Percentiles rank a stretch among this genome's conserved stretches.
phyloP scores from a whole-genome alignment of 1,140 invertebrate species.

The Samia ricini region DNA sequence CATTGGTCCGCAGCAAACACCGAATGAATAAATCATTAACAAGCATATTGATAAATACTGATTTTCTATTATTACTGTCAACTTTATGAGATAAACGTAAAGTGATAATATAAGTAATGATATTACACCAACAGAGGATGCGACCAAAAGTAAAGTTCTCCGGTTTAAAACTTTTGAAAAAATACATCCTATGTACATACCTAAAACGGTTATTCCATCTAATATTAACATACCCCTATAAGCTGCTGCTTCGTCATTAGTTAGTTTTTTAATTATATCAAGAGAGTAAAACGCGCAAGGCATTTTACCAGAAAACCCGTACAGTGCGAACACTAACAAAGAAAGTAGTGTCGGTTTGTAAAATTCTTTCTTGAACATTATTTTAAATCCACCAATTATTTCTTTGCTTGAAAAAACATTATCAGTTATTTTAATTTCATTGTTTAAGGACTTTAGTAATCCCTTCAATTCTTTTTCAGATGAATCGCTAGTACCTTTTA shows the following conservation, averaged over 20 bases:
- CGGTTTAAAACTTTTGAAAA: conserved; percentile 13
- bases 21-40: conserved; percentile 17
- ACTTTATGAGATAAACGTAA: conserved; percentile 19
- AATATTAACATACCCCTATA: conserved; percentile 19
- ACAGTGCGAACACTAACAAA: conserved; percentile 8
- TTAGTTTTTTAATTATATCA: conserved; percentile 21
- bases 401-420: background rate
- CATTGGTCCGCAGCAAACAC: conserved; percentile 16
- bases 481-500: conserved; percentile 23
- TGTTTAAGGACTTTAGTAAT: background rate
- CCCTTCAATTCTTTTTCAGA: conserved; percentile 26
- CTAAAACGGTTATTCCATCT: conserved; percentile 16
- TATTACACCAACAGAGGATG: conserved; percentile 4
- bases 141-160: background rate
- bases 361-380: conserved; percentile 2
- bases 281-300: conserved; percentile 18
- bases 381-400: background rate
- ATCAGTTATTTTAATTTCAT: background rate
- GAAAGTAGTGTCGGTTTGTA: conserved; percentile 17
- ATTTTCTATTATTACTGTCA: conserved; percentile 12
- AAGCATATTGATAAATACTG: conserved; percentile 16
- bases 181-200: conserved; percentile 19
- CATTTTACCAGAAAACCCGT: conserved; percentile 20
- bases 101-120: conserved; percentile 10
- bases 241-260: conserved; percentile 8